Conservation (phyloP, 2,113 vertebrate species). For the Gasterosteus nipponicus region DNA sequence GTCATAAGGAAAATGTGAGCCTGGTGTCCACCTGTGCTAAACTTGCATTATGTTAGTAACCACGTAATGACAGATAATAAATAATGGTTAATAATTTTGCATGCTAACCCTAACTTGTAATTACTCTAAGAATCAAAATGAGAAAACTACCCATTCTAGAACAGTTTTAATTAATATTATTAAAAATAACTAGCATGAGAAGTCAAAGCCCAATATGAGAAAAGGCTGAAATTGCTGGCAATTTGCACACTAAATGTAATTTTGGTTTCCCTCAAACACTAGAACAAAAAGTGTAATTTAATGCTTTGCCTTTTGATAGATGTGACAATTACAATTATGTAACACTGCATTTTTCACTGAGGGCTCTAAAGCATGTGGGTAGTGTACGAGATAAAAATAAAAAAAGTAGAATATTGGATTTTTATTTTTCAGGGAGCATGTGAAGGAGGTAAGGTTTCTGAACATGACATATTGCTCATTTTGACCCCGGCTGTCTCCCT, state of each 20-base stretch:
- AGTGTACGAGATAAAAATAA: not conserved
- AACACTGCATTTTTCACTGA: not conserved
- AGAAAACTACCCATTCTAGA: not conserved
- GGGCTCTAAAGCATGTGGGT: not conserved
- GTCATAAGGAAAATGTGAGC: not conserved
- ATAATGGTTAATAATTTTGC: not conserved
- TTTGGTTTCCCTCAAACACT: not conserved
- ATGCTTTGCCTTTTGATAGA: not conserved
- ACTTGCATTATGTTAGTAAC: not conserved
- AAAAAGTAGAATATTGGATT: not conserved
- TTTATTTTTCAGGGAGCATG: not conserved
- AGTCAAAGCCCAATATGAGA: not conserved
- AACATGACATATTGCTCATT: not conserved
- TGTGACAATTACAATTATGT: not conserved
- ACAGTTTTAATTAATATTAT: not conserved
- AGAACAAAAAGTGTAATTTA: not conserved
- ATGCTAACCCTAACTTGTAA: not conserved
- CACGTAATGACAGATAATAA: not conserved
- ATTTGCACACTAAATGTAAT: not conserved
- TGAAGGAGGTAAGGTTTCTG: not conserved
- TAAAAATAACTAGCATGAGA: not conserved
- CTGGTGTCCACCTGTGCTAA: not conserved
- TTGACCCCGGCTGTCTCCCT: not conserved
- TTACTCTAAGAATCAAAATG: not conserved
- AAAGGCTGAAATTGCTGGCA: not conserved